Evolutionary conservation across 1,140 invertebrate genomes (phyloP).

Genomic region (Lordiphosa stackelbergi): DNA sequence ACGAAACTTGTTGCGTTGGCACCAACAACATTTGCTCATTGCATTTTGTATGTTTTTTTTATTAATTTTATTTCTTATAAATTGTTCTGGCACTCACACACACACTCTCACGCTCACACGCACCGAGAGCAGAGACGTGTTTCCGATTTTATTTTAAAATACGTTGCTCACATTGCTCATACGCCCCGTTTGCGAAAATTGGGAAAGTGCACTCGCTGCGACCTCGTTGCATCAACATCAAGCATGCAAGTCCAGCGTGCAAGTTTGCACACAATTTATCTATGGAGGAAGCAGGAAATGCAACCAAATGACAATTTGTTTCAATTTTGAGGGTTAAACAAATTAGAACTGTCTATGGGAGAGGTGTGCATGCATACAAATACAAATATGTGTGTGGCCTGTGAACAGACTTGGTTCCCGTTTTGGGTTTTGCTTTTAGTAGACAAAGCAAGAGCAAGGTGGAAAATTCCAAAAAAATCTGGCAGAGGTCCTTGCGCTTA

Average conservation of each 20-base stretch:
- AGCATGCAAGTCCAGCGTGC: constrained; percentile 41
- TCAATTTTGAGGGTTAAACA: constrained; percentile 58
- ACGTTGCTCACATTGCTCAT: constrained; percentile 40
- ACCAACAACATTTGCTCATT: constrained; percentile 43
- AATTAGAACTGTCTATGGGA: constrained; percentile 12
- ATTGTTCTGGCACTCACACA: constrained; percentile 52
- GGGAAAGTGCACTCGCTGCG: constrained; percentile 8
- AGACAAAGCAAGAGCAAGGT: too few species aligned
- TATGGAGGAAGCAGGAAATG: constrained; percentile 63
- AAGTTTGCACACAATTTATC: constrained; percentile 34
- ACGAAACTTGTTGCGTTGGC: constrained; percentile 56
- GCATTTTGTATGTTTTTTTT: constrained; percentile 43
- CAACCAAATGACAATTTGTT: constrained; percentile 52
- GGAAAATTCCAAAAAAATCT: too few species aligned
- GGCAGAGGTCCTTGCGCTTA: too few species aligned
- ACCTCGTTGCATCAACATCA: constrained; percentile 19
- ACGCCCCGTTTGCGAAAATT: constrained; percentile 26
- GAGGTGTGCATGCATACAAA: neutral
- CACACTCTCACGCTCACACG: constrained; percentile 14
- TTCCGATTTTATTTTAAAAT: constrained; percentile 54
- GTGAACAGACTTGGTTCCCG: neutral
- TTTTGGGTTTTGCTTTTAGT: too few species aligned
- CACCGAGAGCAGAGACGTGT: constrained; percentile 21
- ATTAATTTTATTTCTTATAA: constrained; percentile 39
- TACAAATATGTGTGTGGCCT: neutral